Evolutionary conservation across 2,888 invertebrate genomes (phyloP).

Genomic region (Eupithecia exiguata): DNA sequence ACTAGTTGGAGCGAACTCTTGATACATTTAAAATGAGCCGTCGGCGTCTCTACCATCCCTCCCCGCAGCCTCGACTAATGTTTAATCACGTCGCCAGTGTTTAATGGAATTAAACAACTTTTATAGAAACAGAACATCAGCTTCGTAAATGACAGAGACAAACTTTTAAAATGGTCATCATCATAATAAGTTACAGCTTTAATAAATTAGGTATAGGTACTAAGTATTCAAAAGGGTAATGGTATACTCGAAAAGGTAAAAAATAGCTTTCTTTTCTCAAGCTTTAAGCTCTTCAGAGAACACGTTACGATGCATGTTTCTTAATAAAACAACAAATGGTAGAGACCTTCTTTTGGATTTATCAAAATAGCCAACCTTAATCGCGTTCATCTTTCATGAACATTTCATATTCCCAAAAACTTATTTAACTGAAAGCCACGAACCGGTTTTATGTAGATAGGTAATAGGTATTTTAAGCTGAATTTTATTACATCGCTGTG

Average conservation of each 20-base stretch:
- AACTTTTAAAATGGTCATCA: neutral
- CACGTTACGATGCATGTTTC: neutral
- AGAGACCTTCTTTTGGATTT: constrained; percentile 30
- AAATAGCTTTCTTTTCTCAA: neutral
- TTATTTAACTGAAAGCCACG: constrained; percentile 56
- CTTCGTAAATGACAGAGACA: neutral
- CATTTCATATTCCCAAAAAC: constrained; percentile 55
- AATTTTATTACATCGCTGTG: constrained; percentile 81
- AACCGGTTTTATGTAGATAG: constrained; percentile 56
- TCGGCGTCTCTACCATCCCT: constrained; percentile 36
- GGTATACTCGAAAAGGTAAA: too few species aligned
- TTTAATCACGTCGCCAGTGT: constrained; percentile 65
- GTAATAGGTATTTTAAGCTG: constrained; percentile 78
- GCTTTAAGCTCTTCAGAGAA: neutral
- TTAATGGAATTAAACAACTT: constrained; percentile 60
- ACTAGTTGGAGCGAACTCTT: constrained; percentile 68
- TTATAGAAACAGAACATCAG: constrained; percentile 15
- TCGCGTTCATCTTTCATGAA: constrained; percentile 48
- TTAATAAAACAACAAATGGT: neutral
- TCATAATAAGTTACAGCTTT: neutral
- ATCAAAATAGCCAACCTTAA: constrained; percentile 41
- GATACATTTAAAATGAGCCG: constrained; percentile 79
- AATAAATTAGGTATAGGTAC: neutral
- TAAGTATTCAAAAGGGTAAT: neutral
- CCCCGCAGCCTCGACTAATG: constrained; percentile 54